Evolutionary conservation across 2,888 invertebrate species (phyloP), one percentile per base, ranked within the genome.

Genomic region (Yponomeuta evonymella): DNA sequence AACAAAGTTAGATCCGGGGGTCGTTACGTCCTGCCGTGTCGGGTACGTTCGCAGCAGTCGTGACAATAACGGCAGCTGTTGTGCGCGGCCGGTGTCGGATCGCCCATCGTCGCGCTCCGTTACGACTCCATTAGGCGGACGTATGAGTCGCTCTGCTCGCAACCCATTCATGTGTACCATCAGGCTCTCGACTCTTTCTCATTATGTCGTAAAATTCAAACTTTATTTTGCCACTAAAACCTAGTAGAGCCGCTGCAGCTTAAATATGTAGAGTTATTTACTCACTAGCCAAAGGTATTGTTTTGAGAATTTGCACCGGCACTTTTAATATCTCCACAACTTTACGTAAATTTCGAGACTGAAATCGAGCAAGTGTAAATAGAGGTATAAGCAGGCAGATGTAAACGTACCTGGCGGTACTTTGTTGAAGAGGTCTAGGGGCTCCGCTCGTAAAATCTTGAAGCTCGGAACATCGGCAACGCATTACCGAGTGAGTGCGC

Each of bases 121-220:
- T 85, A 87, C 85, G 83, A 83, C 88, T 89, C 89, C 88, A 88
- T 89, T 88, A 88, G 83, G 79, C 69, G 69, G 69, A 69, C 48
- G 29, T 67, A 43, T 30, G n/a, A 10, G 15, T 36, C 67, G 15
- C 15, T 33, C 30, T 8, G 67, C 67, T 36, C 11, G 12, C 67
- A n/a, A 29, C 36, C 36, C 67, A 67, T 33, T 36, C 36, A 48
- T 67, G 15, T 67, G 67, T 67, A n/a, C 15, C 23, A 67, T 67
- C 67, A 43, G n/a, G 33, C 67, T 43, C 12, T 33, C 43, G 15
- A 43, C 67, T 67, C 12, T 33, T 43, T 43, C 67, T 43, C 67
- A 67, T 67, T 67, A 43, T 67, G 33, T 65, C 65, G 65, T 65
- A 29, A 65, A 58, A 58, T 58, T 2, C 1, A 58, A 15, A 58